Percentiles rank a stretch among this genome's conserved stretches.
Evolutionary conservation across 2,797 vertebrate genomes (phyloP).

Genomic region (Holocentrus rufus): DNA sequence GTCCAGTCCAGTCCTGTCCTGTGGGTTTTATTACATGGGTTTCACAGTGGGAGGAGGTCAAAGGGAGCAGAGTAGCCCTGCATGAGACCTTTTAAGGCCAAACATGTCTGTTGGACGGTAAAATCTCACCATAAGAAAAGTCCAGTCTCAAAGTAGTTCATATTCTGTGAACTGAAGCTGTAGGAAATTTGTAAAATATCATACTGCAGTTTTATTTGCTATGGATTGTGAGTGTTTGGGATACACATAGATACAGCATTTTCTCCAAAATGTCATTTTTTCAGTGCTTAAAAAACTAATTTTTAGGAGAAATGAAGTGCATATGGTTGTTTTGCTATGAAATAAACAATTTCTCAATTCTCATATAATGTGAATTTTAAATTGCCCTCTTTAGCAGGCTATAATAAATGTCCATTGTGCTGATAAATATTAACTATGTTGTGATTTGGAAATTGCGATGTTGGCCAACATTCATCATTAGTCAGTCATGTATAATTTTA

Average conservation of each 20-base stretch:
- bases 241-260: too few species aligned
- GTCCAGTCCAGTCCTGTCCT: neutral
- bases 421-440: too few species aligned
- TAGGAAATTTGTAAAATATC: neutral
- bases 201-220: neutral
- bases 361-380: too few species aligned
- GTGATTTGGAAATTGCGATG: too few species aligned
- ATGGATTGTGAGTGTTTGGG: too few species aligned
- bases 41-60: conserved; percentile 12
- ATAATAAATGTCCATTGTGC: too few species aligned
- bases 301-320: neutral
- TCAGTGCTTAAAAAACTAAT: too few species aligned
- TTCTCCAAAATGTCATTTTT: too few species aligned
- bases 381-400: too few species aligned
- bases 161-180: neutral
- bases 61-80: neutral
- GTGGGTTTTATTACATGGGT: neutral
- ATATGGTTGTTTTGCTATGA: neutral
- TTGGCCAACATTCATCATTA: too few species aligned
- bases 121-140: neutral
- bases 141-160: neutral
- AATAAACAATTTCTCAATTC: neutral
- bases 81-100: neutral
- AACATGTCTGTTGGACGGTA: neutral
- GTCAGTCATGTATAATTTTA: too few species aligned